Evolutionary conservation across 2,797 vertebrate genomes (phyloP), one percentile per base, ranked within the genome.

Genomic region (Sorex maritimensis): DNA sequence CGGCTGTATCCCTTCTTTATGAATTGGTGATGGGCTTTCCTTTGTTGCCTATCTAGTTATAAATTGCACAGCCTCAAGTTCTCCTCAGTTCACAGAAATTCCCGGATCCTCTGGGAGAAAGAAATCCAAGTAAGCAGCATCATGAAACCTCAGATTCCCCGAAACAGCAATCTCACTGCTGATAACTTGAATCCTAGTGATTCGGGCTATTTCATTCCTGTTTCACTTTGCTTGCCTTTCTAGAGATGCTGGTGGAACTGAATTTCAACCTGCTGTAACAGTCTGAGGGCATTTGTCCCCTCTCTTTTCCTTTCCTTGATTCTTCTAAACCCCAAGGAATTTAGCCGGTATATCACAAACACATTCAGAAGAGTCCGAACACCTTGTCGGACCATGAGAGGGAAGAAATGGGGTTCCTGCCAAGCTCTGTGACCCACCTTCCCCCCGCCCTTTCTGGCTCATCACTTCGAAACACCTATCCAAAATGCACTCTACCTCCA

Each of bases 21-120:
- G 3, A 15, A 38, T 24, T 84, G 87, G 19, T 46, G 34, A 17
- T 79, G 46, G n/a, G 74, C 14, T 77, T 91, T 94, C 67, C 46
- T 88, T 79, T 67, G 61, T 73, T 67, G 30, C 34, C 85, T 74
- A 38, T 79, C 69, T 30, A 77, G 73, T 49, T 23, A 28, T 19
- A 24, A 84, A 13, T 67, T 46, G n/a, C 49, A 6, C 8, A 38
- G 52, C 38, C 63, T 67, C 12, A 21, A 71, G 21, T 34, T n/a
- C 79, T 26, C 21, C n/a, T 34, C 83, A 34, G 49, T 86, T 69
- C 77, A 80, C 15, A 2, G n/a, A n/a, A 28, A 67, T 6, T 12
- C 55, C 10, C 41, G 58, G 71, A 49, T 21, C 58, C 49, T 81
- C 9, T 72, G 0, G 0, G 19, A 86, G 38, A 52, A 78, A 38